Conservation (phyloP, 2,888 invertebrate genomes). For the Mactromeris polynyma region DNA sequence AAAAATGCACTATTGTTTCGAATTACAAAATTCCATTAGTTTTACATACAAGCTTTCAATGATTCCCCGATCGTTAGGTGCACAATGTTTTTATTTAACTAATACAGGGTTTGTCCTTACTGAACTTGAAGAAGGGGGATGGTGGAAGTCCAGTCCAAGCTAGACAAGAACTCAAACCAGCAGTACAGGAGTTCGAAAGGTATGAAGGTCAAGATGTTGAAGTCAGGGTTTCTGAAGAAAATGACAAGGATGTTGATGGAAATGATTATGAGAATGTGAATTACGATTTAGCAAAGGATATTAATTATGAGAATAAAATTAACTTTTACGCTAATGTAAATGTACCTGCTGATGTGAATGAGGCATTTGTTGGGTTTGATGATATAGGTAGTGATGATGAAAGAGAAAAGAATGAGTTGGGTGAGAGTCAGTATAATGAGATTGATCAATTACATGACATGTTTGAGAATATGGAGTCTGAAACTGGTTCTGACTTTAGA, state of each 20-base stretch:
- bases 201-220: constrained; percentile 43
- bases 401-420: neutral
- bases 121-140: constrained; percentile 45
- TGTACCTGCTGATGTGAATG: neutral
- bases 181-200: constrained; percentile 29
- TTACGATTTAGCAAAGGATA: neutral
- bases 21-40: too few species aligned
- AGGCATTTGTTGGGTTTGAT: neutral
- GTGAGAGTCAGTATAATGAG: neutral
- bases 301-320: neutral
- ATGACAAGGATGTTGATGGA: constrained; percentile 1
- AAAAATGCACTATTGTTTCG: too few species aligned
- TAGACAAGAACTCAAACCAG: constrained; percentile 11
- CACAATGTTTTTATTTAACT: neutral
- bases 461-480: neutral
- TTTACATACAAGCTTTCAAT: too few species aligned
- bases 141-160: constrained; percentile 21
- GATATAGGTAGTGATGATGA: neutral
- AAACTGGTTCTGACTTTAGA: neutral
- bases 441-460: neutral
- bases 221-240: neutral
- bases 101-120: constrained; percentile 48
- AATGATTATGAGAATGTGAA: neutral
- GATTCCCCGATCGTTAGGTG: neutral
- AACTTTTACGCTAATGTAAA: neutral